Evolutionary conservation across 2,888 invertebrate genomes (phyloP), one percentile per base, ranked within the genome.

Genomic region (Brachypalpus laphriformis): DNA sequence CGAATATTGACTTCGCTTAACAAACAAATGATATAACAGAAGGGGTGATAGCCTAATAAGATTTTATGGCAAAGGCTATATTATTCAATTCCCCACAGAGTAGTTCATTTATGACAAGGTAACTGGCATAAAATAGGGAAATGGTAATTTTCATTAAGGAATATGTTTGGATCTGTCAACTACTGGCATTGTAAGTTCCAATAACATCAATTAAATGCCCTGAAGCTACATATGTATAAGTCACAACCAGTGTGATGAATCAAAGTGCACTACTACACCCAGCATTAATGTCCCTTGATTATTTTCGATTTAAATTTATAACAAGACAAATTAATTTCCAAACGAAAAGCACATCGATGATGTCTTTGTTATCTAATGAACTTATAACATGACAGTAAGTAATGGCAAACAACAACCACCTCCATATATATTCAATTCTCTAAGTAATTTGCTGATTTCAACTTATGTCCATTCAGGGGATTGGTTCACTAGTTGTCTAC

Each of bases 371-470:
- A 45, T 40, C 49, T 56, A 57, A 57, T 56, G 45, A 57, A 75
- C 57, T 66, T 49, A 72, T 61, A 40, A 57, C 31, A 57, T 40
- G 28, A 42, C 37, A 22, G 42, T 57, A 63, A 70, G 68, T 75
- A 70, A 81, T 75, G 61, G 9, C 75, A 63, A 70, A 81, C 57
- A 76, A 65, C n/a, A n/a, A n/a, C 61, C 1, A 1, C 22, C 11
- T 11, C 28, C 54, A 47, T 76, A n/a, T 31, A 82, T 65, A 70
- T 49, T 57, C 22, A 25, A 65, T 76, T 76, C 65, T 51, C 70
- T 70, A 65, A 76, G 82, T 76, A 40, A 63, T 68, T 66, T 59
- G 51, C 37, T 61, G 59, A n/a, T n/a, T n/a, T n/a, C 70, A 76
- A 71, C 59, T 63, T 68, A 56, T 75, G 80, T 59, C 80, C 65